These are phyloP conservation scores for Chironomus riparius DNA, from an alignment of 2,888 invertebrate species.

Conservation along the genomic window DNA sequence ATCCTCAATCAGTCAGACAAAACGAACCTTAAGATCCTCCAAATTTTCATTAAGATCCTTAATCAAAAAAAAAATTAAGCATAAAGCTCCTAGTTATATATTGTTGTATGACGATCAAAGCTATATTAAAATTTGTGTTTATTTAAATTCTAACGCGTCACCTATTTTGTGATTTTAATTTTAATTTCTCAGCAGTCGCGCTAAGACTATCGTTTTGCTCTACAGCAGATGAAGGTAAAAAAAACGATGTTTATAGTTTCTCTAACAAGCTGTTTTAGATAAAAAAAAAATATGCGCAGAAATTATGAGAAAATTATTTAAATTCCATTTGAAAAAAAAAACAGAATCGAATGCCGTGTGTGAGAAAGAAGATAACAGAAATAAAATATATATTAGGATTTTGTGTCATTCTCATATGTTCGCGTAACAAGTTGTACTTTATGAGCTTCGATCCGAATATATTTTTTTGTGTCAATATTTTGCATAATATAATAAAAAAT, in stretches of 20 bases:
- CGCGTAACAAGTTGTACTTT: not conserved
- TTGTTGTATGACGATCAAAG: not conserved
- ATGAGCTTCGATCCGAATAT: not conserved
- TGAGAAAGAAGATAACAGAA: not conserved
- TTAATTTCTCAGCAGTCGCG: not conserved
- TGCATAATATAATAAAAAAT: too few relatives aligned
- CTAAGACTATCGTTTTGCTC: not conserved
- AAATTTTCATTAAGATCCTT: not conserved
- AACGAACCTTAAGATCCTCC: too few relatives aligned
- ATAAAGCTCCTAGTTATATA: constrained; percentile 14
- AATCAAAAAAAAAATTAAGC: not conserved
- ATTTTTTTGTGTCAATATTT: not conserved
- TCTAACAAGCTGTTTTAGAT: constrained; percentile 24
- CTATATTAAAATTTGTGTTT: constrained; percentile 14
- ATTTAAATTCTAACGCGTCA: constrained; percentile 22
- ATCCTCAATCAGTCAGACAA: too few relatives aligned
- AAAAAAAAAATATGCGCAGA: constrained; percentile 4
- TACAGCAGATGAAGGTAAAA: not conserved
- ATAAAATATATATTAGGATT: not conserved
- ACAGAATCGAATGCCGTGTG: too few relatives aligned
- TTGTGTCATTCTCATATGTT: not conserved
- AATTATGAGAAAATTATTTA: constrained; percentile 20
- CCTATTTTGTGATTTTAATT: constrained; percentile 1
- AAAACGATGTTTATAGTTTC: constrained; percentile 10
- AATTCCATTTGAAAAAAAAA: not conserved